Evolutionary conservation across 2,113 vertebrate genomes (phyloP).

Genomic region (Pelmatolapia mariae): DNA sequence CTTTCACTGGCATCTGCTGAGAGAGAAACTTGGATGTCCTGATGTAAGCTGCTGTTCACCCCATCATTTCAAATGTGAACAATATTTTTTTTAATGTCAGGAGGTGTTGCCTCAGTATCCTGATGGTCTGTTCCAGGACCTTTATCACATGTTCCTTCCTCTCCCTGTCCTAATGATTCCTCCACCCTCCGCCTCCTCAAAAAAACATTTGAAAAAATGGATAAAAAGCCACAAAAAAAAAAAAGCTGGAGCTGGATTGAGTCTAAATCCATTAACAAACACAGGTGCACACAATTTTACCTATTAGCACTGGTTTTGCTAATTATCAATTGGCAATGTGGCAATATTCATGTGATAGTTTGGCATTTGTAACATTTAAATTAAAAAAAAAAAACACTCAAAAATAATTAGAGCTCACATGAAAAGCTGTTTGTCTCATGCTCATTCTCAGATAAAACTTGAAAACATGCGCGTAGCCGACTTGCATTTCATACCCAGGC

Average conservation of each 20-base stretch:
- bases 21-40: not conserved
- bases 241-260: not conserved
- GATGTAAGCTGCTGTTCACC: not conserved
- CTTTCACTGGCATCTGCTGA: not conserved
- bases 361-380: not conserved
- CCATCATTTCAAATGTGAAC: not conserved
- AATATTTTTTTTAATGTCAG: not conserved
- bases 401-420: not conserved
- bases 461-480: no score
- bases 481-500: constrained; percentile 77
- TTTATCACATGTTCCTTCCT: not conserved
- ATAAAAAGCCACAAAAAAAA: not conserved
- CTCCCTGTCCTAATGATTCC: not conserved
- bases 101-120: not conserved
- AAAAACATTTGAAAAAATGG: not conserved
- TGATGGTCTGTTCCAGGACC: not conserved
- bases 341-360: not conserved
- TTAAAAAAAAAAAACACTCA: not conserved
- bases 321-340: not conserved
- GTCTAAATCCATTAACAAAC: not conserved
- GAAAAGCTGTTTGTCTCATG: not conserved
- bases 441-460: not conserved
- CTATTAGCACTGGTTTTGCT: not conserved
- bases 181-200: not conserved
- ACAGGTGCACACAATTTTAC: not conserved